Evolutionary conservation across 1,140 invertebrate genomes (phyloP).

Genomic region (Drosophila quadrilineata): DNA sequence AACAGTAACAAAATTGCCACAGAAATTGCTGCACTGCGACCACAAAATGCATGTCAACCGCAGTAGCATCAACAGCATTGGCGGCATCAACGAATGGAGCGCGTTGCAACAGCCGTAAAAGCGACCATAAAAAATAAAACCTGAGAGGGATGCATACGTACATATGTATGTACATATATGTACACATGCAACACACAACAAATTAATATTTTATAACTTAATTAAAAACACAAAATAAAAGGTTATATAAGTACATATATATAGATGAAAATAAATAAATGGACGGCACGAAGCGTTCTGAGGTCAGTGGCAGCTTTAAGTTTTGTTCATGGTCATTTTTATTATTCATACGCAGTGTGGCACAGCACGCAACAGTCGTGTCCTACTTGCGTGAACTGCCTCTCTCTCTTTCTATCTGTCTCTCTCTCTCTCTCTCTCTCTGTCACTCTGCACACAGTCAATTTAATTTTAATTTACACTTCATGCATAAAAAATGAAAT

Average conservation of each 20-base stretch:
- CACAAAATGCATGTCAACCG: conserved; percentile 68
- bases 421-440: too few relatives aligned
- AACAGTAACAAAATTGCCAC: conserved; percentile 7
- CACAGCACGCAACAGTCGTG: conserved; percentile 26
- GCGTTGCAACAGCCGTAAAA: conserved; percentile 10
- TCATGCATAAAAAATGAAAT: conserved; percentile 72
- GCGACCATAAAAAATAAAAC: conserved; percentile 8
- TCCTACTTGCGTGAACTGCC: conserved; percentile 54
- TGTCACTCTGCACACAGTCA: conserved; percentile 60
- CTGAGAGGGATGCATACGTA: too few relatives aligned
- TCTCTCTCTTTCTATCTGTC: too few relatives aligned
- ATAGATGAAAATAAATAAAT: conserved; percentile 47
- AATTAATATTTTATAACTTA: conserved; percentile 75
- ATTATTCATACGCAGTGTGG: conserved; percentile 62
- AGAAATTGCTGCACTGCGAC: conserved; percentile 35
- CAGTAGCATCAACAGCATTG: conserved; percentile 24
- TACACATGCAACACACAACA: conserved; percentile 44
- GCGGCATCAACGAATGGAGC: background rate
- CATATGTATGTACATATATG: too few relatives aligned
- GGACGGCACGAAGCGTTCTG: conserved; percentile 35
- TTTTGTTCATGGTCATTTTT: conserved; percentile 44
- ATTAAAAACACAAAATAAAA: conserved; percentile 65
- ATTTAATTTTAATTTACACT: conserved; percentile 74
- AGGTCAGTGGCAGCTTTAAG: conserved; percentile 56
- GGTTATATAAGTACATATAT: conserved; percentile 45